A percentile compares a stretch with the other conserved stretches of the same genome.
Evolutionary conservation across 2,113 vertebrate genomes (phyloP).

Genomic region (Dolichallabes microphthalmus): DNA sequence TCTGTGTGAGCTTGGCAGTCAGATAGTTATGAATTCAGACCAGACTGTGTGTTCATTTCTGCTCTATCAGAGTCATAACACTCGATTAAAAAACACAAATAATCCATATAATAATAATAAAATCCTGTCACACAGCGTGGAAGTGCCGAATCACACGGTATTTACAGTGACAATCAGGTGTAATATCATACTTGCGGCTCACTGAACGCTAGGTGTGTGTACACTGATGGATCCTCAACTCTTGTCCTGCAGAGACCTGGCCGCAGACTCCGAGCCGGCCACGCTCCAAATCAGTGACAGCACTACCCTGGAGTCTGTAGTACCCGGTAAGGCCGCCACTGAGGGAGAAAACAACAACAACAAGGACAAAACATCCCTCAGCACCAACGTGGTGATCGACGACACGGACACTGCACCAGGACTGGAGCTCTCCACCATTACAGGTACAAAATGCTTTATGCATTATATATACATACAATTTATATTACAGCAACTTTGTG

Average conservation of each 20-base stretch:
- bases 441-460: constrained; percentile 58
- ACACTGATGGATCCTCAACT: neutral
- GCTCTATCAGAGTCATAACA: neutral
- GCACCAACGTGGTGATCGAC: constrained; percentile 66
- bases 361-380: constrained; percentile 59
- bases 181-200: neutral
- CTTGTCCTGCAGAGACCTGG: constrained; percentile 47
- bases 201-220: neutral
- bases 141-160: neutral
- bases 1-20: neutral
- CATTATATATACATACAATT: neutral
- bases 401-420: constrained; percentile 60
- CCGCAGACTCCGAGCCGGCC: constrained; percentile 39
- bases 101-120: neutral
- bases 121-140: neutral
- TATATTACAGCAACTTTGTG: neutral
- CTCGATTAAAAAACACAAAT: neutral
- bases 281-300: constrained; percentile 41
- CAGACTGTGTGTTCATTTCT: neutral
- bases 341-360: constrained; percentile 54
- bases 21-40: neutral
- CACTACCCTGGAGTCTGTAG: constrained; percentile 24
- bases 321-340: constrained; percentile 34
- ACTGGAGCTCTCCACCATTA: constrained; percentile 71
- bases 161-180: neutral